These are phyloP conservation scores for Anodontia alba DNA, from an alignment of 2,888 invertebrate genomes.

Conservation along the genomic window DNA sequence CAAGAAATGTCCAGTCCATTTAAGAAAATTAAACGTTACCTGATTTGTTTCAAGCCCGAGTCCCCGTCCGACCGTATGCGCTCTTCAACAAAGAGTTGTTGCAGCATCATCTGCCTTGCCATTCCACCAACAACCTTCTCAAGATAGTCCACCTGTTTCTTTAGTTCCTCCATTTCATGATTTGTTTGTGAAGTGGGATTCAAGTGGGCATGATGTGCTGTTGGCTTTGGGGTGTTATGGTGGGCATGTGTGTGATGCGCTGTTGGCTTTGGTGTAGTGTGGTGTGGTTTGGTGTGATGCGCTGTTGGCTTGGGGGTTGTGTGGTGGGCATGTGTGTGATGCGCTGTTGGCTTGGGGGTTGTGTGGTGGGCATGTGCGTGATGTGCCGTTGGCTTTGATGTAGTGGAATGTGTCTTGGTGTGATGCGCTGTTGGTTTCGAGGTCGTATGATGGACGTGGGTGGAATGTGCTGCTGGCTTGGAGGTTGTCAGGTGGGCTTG, in stretches of 20 bases:
- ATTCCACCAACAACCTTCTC: conserved; percentile 50
- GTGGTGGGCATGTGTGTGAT: no score
- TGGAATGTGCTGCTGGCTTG: no score
- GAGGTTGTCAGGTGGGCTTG: no score
- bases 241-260: background rate
- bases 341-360: no score
- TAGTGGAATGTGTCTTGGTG: no score
- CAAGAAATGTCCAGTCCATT: no score
- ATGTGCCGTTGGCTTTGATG: no score
- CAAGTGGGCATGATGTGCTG: background rate
- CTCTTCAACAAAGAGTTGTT: conserved; percentile 74
- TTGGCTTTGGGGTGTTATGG: background rate
- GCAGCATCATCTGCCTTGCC: conserved; percentile 72
- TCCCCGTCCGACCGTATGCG: conserved; percentile 63
- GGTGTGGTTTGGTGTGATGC: background rate
- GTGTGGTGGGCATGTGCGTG: no score
- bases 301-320: no score
- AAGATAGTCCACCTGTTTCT: conserved; percentile 21
- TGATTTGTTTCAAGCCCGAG: conserved; percentile 63
- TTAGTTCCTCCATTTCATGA: background rate
- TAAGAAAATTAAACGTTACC: no score
- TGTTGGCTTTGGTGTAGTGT: background rate
- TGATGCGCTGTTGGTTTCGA: background rate
- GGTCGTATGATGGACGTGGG: background rate
- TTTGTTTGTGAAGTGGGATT: background rate